Evolutionary conservation across 1,140 invertebrate species (phyloP), one percentile per base, ranked within the genome.

Genomic region (Galendromus occidentalis): DNA sequence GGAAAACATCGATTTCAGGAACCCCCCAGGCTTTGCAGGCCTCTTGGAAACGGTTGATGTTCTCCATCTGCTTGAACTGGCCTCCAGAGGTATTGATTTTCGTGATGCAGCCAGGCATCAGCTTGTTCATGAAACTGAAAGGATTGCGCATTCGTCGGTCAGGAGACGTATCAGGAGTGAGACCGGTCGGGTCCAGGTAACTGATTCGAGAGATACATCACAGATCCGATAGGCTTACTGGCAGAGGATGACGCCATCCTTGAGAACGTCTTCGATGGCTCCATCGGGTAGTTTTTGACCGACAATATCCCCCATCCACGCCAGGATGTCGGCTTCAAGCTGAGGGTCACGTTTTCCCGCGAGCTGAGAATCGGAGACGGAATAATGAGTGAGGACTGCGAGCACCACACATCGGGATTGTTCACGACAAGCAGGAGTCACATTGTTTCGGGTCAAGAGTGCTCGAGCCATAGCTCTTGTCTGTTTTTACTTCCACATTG

Each of bases 31-130:
- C 82, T 59, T 85, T 83, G 69, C 87, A 82, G 0, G 88, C 89
- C 70, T 86, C 85, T 74, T 91, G 87, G 78, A 96, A 94, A 79
- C 88, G 84, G 79, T 86, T 88, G 74, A 92, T 87, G 79, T 94
- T 94, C 78, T 94, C 89, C 88, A 93, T 92, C 82, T 93, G 83
- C 74, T 91, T 91, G 82, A 93, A 94, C 71, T 90, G 87, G 72
- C 86, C 86, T 65, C 88, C 89, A 66, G 84, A 84, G 66, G 82
- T 83, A 81, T 92, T 90, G 77, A 92, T 86, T 77, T 91, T 93
- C 72, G 81, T 73, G 44, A 92, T 80, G 66, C 83, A 78, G 69
- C 87, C 87, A 33, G 90, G 89, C 65, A 81, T 78, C 66, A 94
- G 75, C 74, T 86, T 88, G 81, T 94, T 92, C 79, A 93, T 89